Base-by-base conservation (phyloP, 1,140 invertebrate genomes). In the Rhopalosiphum maidis region DNA sequence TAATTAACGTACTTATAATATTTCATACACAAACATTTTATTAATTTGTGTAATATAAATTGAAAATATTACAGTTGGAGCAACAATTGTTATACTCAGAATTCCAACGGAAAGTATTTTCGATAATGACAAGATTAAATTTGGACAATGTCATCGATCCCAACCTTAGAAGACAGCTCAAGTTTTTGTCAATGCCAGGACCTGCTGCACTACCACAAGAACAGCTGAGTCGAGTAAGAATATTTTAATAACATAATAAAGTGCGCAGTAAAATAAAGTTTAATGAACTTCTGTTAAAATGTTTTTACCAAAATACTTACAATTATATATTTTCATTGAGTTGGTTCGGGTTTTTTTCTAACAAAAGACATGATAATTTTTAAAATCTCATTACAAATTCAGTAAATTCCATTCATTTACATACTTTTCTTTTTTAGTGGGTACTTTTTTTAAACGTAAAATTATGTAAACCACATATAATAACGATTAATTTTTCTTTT, bases 181-280 rank as follows among this genome's bases (percentile, higher is more conserved):
- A 96, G 94, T 96, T 97, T 93, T 96, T 98, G 46, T 97, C 97
- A 22, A 96, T 97, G 85, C 97, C 98, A 54, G 98, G 98, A 46
- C 97, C 97, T 21, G 96, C 98, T 60, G 98, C 98, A 0, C 95
- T 99, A 90, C 96, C 97, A 3, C 96, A 97, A 21, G 97, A 98
- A 94, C 97, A 98, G 94, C 95, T 98, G 1, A 97, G 98, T 94
- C 96, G 98, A 95, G 98, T 99, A 96, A 96, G 89, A 90, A n/a
- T 86, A 85, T 60, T 7, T 1, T 25, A 43, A 90, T 41, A 1
- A 55, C 5, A 55, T 35, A 51, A 51, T 48, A 30, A 22, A 43
- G 21, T 43, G 37, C 37, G 89, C n/a, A 60, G 51, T 68, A 68
- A 30, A 18, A 55, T 41, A 5, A 37, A 41, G 88, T 55, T 41